Base-by-base conservation (phyloP, 2,113 vertebrate species). In the Paratilapia polleni region DNA sequence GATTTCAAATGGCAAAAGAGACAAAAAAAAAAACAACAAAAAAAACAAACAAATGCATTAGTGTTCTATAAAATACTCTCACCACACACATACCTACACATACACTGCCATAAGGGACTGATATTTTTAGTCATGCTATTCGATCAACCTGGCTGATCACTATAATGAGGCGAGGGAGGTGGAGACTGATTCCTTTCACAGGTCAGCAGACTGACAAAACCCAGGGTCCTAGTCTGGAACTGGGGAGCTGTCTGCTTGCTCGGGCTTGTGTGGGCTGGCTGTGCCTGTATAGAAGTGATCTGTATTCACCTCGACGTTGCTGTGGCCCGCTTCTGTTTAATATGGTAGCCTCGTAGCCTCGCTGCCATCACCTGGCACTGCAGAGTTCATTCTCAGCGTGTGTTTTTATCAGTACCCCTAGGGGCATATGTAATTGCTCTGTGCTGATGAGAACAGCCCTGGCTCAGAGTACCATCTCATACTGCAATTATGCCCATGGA, bases 351-450 rank as follows among this genome's bases (percentile, higher is more conserved):
- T 22, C 36, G 90, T 75, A 83, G 76, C 87, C 85, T 81, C 70
- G 31, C 79, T 8, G 19, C 88, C 86, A 81, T 92, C 88, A 91
- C 84, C 91, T 87, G 90, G 89, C 87, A 76, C 79, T 28, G 89
- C 89, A 64, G 82, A 87, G 79, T 88, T 91, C 79, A 86, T 91
- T 87, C 85, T 85, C 79, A 47, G 76, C 15, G 57, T 88, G 89
- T 89, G 88, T 93, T 92, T 91, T 92, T 88, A 94, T 92, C 89
- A 77, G 59, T 86, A 77, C 84, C 90, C 87, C 74, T 36, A 14
- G 87, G 83, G 88, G 63, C 56, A 75, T 41, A 49, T 82, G 91
- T 93, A 93, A 94, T 94, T 92, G 89, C 89, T 89, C 66, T 0
- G 85, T 14, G 90, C 85, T 91, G 91, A 94, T 93, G 90, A 93